A percentile compares a stretch with the other conserved stretches of the same genome.
Conservation (phyloP, 2,888 invertebrate species). For the Carpatolechia fugitivella region DNA sequence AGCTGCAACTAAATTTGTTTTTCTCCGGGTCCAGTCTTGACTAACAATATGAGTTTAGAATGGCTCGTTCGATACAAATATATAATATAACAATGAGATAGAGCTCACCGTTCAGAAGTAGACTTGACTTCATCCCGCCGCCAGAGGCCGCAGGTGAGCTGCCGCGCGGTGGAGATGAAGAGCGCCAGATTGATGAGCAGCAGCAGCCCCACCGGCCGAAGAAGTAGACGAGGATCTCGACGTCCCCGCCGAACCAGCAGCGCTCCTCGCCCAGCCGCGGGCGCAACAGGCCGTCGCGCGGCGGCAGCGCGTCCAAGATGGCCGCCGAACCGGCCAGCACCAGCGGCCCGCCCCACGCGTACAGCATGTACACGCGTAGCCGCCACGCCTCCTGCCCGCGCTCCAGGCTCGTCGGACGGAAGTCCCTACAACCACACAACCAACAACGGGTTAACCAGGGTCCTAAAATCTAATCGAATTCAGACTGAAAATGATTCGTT, state of each 20-base stretch:
- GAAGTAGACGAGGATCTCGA: conserved; percentile 91
- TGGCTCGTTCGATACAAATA: no score
- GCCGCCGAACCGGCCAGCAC: conserved; percentile 86
- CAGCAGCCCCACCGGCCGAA: conserved; percentile 89
- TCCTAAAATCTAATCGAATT: no score
- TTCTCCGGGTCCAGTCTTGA: no score
- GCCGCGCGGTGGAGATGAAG: conserved; percentile 89
- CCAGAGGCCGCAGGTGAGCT: conserved; percentile 93
- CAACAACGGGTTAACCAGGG: not conserved
- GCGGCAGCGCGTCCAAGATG: conserved; percentile 83
- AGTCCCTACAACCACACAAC: conserved; percentile 79
- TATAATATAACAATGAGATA: no score
- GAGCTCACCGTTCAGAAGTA: conserved; percentile 72
- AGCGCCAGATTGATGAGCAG: conserved; percentile 88
- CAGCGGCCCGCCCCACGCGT: conserved; percentile 92
- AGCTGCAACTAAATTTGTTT: no score
- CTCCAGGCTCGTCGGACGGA: conserved; percentile 90
- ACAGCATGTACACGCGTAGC: conserved; percentile 87
- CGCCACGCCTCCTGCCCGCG: conserved; percentile 91
- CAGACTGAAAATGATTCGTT: no score
- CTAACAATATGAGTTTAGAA: no score
- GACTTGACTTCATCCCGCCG: conserved; percentile 93
- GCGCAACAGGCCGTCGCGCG: conserved; percentile 80
- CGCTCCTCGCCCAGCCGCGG: conserved; percentile 88
- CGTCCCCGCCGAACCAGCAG: conserved; percentile 92